phyloP scores from a whole-genome alignment of 2,888 invertebrate genomes.

The Pogonocherus hispidulus region DNA sequence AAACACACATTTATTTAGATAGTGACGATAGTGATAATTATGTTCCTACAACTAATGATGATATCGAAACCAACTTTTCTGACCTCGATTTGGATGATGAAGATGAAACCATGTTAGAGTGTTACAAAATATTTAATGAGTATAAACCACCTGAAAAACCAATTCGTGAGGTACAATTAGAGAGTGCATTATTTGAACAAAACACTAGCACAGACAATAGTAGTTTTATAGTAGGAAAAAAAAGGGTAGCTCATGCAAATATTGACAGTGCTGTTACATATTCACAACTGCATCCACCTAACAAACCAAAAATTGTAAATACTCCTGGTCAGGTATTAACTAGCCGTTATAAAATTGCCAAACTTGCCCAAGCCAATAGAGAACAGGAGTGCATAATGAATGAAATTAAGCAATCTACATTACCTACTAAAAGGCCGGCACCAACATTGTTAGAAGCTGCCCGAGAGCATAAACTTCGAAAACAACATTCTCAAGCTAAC shows the following conservation, averaged over 20 bases:
- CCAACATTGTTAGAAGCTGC: slow-evolving; percentile 56
- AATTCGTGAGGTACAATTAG: slow-evolving; percentile 47
- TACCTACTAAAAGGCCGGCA: slow-evolving; percentile 51
- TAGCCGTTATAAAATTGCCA: slow-evolving; percentile 69
- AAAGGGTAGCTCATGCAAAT: slow-evolving; percentile 81
- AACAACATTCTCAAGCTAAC: slow-evolving; percentile 26
- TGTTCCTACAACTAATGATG: slow-evolving; percentile 34
- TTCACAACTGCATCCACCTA: slow-evolving; percentile 67
- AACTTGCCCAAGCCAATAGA: slow-evolving; percentile 61
- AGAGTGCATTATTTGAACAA: slow-evolving; percentile 35
- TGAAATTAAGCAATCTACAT: slow-evolving; percentile 59
- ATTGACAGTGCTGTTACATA: slow-evolving; percentile 68
- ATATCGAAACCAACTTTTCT: slow-evolving; percentile 29
- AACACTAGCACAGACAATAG: not conserved
- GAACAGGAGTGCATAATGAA: slow-evolving; percentile 64
- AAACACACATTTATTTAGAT: slow-evolving; percentile 13
- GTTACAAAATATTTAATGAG: slow-evolving; percentile 89
- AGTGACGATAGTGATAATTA: slow-evolving; percentile 43
- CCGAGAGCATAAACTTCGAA: slow-evolving; percentile 52
- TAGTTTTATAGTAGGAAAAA: slow-evolving; percentile 66
- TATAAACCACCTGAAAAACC: slow-evolving; percentile 70
- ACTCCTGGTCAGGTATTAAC: slow-evolving; percentile 70
- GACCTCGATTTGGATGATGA: slow-evolving; percentile 70
- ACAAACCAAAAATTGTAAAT: slow-evolving; percentile 71
- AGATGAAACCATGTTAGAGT: slow-evolving; percentile 77